Evolutionary conservation across 2,797 vertebrate genomes (phyloP).

Genomic region (Tapera naevia): DNA sequence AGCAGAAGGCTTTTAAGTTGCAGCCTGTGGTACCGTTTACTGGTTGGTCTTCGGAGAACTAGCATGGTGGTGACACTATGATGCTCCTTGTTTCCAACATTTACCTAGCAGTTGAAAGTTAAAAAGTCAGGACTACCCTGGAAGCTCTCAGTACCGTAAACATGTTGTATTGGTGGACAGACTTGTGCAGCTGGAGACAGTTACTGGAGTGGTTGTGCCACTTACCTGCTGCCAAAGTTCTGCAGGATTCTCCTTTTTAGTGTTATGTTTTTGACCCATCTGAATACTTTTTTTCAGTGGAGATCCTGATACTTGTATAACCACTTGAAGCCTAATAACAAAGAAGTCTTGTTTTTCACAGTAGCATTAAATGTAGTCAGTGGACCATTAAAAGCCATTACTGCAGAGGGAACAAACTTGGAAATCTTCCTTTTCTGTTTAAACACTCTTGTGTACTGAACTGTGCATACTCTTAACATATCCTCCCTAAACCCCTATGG

Average conservation of each 20-base stretch:
- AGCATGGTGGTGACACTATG: background rate
- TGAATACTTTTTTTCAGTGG: background rate
- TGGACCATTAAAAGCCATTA: background rate
- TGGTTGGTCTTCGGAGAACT: background rate
- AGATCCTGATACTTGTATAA: background rate
- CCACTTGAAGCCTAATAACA: background rate
- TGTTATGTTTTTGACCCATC: background rate
- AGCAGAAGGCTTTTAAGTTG: background rate
- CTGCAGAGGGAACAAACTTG: background rate
- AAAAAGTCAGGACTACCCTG: background rate
- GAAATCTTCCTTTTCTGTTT: background rate
- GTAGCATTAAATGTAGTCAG: background rate
- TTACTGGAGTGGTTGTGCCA: background rate
- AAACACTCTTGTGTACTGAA: background rate
- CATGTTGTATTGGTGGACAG: background rate
- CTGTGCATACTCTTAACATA: background rate
- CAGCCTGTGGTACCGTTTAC: background rate
- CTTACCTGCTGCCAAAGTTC: background rate
- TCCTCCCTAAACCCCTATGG: background rate
- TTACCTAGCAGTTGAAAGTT: background rate
- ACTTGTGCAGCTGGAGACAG: background rate
- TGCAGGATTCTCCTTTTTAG: background rate
- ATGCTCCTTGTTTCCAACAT: background rate
- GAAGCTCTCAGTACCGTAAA: background rate
- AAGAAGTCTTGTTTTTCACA: background rate